Evolutionary conservation across 2,888 invertebrate species (phyloP).

Genomic region (Stenodema calcarata): DNA sequence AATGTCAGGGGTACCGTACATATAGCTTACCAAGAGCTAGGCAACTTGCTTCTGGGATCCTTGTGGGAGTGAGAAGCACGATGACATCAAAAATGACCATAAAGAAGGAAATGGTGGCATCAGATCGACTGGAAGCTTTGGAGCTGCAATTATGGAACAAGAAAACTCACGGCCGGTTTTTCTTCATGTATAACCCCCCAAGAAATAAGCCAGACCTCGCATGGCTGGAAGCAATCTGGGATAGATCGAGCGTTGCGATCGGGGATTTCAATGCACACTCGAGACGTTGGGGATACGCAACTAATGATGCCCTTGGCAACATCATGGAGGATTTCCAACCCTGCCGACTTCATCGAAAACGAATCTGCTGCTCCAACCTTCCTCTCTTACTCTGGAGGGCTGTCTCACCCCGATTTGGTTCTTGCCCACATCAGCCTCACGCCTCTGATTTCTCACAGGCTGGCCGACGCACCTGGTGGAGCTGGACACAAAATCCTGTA

Average conservation of each 20-base stretch:
- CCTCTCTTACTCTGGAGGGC: conserved; percentile 15
- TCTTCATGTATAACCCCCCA: conserved; percentile 18
- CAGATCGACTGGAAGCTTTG: conserved; percentile 16
- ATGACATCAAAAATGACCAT: conserved; percentile 36
- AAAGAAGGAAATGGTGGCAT: not conserved
- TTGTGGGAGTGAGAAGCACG: not conserved
- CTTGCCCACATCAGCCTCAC: not conserved
- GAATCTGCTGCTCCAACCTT: conserved; percentile 5
- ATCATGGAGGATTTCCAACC: conserved; percentile 7
- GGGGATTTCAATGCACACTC: conserved; percentile 31
- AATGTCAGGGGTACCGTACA: too few relatives aligned
- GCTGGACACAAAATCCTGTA: not conserved
- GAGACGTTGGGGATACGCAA: not conserved
- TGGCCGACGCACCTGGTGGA: conserved; percentile 4
- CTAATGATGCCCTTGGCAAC: not conserved
- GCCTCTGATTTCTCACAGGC: not conserved
- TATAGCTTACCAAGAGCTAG: not conserved
- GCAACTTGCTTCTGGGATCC: not conserved
- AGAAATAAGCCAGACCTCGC: conserved; percentile 31
- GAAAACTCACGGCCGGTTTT: not conserved
- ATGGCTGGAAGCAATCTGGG: conserved; percentile 8
- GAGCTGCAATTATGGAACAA: conserved; percentile 19
- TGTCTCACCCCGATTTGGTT: conserved; percentile 22
- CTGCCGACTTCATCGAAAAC: not conserved
- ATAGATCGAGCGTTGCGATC: conserved; percentile 1